These are phyloP conservation scores for Synodontis membranacea DNA, from an alignment of 2,113 vertebrate genomes.

Conservation along the genomic window DNA sequence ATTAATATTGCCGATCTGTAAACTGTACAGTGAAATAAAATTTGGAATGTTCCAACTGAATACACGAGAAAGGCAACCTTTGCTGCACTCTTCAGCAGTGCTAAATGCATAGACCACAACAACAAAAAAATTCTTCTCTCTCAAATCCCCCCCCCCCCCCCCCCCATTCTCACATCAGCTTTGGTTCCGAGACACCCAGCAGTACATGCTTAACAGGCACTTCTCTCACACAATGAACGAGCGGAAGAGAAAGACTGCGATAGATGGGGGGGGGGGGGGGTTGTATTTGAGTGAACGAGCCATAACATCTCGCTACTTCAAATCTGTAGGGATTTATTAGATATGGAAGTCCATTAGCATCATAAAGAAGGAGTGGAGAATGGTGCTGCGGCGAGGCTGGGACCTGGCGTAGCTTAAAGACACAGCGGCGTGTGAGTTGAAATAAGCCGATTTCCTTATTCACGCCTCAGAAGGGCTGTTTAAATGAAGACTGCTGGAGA, in stretches of 20 bases:
- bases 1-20: not conserved
- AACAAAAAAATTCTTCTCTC: not conserved
- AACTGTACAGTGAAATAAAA: not conserved
- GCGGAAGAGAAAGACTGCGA: conserved; percentile 8
- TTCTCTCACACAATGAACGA: conserved; percentile 34
- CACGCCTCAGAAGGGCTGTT: conserved; percentile 69
- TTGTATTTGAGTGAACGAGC: conserved; percentile 62
- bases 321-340: conserved; percentile 81
- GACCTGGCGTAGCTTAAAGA: conserved; percentile 50
- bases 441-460: conserved; percentile 72
- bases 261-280: conserved; percentile 56
- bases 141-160: too few species aligned
- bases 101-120: conserved; percentile 21
- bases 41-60: not conserved
- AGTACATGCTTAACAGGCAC: conserved; percentile 43
- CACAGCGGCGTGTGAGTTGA: conserved; percentile 48
- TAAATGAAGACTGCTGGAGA: conserved; percentile 60
- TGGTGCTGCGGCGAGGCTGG: conserved; percentile 65
- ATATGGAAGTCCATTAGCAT: conserved; percentile 79
- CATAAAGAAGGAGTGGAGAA: conserved; percentile 75
- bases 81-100: conserved; percentile 29
- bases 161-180: not conserved
- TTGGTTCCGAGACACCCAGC: conserved; percentile 16
- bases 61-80: conserved; percentile 16
- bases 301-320: conserved; percentile 74